A percentile compares a stretch with the other conserved stretches of the same genome.
Evolutionary conservation across 2,888 invertebrate species (phyloP).

Genomic region (Corbicula japonica): DNA sequence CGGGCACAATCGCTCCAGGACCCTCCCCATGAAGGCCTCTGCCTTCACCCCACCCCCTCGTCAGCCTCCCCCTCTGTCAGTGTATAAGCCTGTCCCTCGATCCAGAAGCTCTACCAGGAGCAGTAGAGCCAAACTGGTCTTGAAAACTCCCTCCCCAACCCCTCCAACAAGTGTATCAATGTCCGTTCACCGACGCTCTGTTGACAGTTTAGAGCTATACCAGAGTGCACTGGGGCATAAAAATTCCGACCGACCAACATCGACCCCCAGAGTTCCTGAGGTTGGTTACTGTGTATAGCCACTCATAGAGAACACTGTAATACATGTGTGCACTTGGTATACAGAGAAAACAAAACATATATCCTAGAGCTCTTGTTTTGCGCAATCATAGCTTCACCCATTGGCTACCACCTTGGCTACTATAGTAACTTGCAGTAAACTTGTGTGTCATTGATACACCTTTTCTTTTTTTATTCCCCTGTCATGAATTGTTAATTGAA

Average conservation of each 20-base stretch:
- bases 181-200: slow-evolving; percentile 66
- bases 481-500: no score
- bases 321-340: slow-evolving; percentile 32
- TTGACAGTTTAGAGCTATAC: slow-evolving; percentile 64
- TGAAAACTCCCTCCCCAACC: slow-evolving; percentile 67
- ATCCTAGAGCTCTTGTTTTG: no score
- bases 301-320: slow-evolving; percentile 12
- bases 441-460: no score
- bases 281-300: slow-evolving; percentile 36
- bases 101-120: slow-evolving; percentile 30
- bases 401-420: no score
- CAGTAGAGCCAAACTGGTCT: slow-evolving; percentile 32
- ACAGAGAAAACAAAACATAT: slow-evolving; percentile 21
- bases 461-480: no score
- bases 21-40: slow-evolving; percentile 20
- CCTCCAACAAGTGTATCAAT: slow-evolving; percentile 55
- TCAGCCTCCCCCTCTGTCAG: slow-evolving; percentile 60
- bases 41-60: slow-evolving; percentile 66
- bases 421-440: no score
- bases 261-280: slow-evolving; percentile 51
- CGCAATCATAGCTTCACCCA: no score
- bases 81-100: slow-evolving; percentile 44
- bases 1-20: slow-evolving; percentile 13
- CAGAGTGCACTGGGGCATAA: slow-evolving; percentile 43
- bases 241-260: slow-evolving; percentile 11